Percentiles rank a stretch among this genome's conserved stretches.
These are phyloP conservation scores for Drosophila seclusa DNA, from an alignment of 2,888 invertebrate genomes.

Conservation along the genomic window DNA sequence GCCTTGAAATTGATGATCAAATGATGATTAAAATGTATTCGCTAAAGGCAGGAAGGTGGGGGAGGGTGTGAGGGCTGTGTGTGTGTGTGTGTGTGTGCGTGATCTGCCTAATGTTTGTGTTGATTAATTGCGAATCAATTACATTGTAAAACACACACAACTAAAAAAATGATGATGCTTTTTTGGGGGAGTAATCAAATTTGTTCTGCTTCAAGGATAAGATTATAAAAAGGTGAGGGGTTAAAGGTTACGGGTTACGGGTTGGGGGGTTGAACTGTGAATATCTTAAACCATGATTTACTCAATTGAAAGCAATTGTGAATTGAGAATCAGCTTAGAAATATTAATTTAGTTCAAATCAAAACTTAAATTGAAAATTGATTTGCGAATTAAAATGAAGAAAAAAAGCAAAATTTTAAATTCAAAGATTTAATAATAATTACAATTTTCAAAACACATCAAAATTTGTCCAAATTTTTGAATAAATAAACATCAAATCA, in stretches of 20 bases:
- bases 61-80: not conserved
- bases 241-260: not conserved
- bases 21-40: slow-evolving; percentile 80
- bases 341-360: not conserved
- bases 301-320: not conserved
- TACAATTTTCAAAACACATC: not conserved
- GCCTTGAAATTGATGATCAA: slow-evolving; percentile 79
- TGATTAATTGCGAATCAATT: slow-evolving; percentile 80
- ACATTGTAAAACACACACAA: slow-evolving; percentile 55
- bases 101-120: slow-evolving; percentile 67
- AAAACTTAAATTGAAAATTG: not conserved
- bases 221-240: not conserved
- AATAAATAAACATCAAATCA: not conserved
- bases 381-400: not conserved
- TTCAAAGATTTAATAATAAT: too few relatives aligned
- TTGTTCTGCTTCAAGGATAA: slow-evolving; percentile 29
- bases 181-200: slow-evolving; percentile 27
- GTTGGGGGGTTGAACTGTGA: not conserved
- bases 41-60: not conserved
- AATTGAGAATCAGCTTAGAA: not conserved
- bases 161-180: slow-evolving; percentile 10
- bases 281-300: not conserved
- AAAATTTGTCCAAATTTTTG: not conserved
- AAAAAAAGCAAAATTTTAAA: not conserved
- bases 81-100: not conserved